Conservation (phyloP, 1,140 invertebrate species). For the Magallana ariakensis region DNA sequence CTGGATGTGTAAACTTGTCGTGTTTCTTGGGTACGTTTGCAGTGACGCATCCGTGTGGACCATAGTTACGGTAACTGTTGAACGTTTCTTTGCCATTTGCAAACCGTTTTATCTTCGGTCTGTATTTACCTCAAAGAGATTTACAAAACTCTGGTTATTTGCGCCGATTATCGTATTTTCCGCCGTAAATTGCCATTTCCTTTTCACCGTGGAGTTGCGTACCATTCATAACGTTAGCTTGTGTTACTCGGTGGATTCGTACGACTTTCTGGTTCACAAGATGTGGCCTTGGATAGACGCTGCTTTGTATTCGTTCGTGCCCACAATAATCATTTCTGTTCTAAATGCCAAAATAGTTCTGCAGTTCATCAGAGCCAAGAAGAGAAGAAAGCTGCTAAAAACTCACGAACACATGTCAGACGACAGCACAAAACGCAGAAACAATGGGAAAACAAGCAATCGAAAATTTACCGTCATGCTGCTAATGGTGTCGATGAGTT, state of each 20-base stretch:
- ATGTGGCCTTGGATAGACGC: conserved; percentile 72
- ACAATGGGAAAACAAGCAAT: background rate
- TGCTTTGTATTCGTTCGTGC: conserved; percentile 73
- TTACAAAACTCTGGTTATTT: conserved; percentile 69
- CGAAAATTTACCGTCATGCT: conserved; percentile 69
- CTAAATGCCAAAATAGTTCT: conserved; percentile 69
- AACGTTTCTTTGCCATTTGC: conserved; percentile 77
- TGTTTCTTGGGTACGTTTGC: conserved; percentile 72
- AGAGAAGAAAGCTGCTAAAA: conserved; percentile 25
- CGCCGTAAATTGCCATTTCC: conserved; percentile 72
- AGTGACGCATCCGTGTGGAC: conserved; percentile 78
- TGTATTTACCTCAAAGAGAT: conserved; percentile 68
- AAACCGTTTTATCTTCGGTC: conserved; percentile 68
- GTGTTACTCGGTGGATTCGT: background rate
- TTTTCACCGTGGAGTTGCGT: conserved; percentile 70
- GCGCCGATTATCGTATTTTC: conserved; percentile 63
- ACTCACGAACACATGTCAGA: background rate
- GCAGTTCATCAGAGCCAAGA: conserved; percentile 34
- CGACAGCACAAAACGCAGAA: background rate
- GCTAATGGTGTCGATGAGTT: conserved; percentile 76
- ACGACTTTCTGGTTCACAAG: conserved; percentile 39
- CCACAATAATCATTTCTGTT: conserved; percentile 70
- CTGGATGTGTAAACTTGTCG: conserved; percentile 73
- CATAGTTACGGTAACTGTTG: conserved; percentile 78
- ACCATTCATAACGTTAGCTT: background rate